Percentiles rank a stretch among this genome's conserved stretches.
phyloP scores from a whole-genome alignment of 2,888 invertebrate genomes.

The Ecliptopera silaceata region DNA sequence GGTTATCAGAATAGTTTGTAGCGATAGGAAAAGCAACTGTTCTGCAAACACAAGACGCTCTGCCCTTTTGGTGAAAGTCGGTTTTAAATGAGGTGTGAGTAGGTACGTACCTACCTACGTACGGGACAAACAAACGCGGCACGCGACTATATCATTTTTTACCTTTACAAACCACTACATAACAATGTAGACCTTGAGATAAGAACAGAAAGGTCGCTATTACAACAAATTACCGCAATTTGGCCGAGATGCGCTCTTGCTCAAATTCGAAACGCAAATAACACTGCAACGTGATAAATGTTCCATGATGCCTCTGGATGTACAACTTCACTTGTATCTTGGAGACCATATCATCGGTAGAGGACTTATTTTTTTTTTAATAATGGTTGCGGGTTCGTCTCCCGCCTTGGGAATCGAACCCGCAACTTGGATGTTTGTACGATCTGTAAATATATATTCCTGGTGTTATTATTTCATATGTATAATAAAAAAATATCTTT shows the following conservation, averaged over 20 bases:
- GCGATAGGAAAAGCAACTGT: constrained; percentile 31
- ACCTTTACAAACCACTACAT: constrained; percentile 39
- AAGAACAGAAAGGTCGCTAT: constrained; percentile 42
- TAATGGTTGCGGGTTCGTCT: too few relatives aligned
- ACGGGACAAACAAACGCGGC: constrained; percentile 58
- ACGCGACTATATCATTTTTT: constrained; percentile 58
- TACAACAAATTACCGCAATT: constrained; percentile 39
- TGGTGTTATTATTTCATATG: too few relatives aligned
- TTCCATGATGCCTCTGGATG: constrained; percentile 42
- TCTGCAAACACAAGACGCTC: constrained; percentile 42
- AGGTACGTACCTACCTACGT: too few relatives aligned
- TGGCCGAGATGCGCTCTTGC: constrained; percentile 46
- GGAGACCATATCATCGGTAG: background rate
- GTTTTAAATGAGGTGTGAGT: constrained; percentile 66
- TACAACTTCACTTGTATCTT: constrained; percentile 36
- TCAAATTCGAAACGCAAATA: constrained; percentile 59
- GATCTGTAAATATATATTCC: too few relatives aligned
- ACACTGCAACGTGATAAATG: constrained; percentile 51
- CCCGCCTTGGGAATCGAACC: too few relatives aligned
- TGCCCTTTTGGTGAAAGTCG: constrained; percentile 76
- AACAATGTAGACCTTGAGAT: constrained; percentile 45
- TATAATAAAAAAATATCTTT: too few relatives aligned
- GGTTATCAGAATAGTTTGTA: constrained; percentile 12
- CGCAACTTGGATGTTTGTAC: too few relatives aligned
- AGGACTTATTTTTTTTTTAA: too few relatives aligned